Evolutionary conservation across 2,113 vertebrate species (phyloP).

Genomic region (Chitala chitala): DNA sequence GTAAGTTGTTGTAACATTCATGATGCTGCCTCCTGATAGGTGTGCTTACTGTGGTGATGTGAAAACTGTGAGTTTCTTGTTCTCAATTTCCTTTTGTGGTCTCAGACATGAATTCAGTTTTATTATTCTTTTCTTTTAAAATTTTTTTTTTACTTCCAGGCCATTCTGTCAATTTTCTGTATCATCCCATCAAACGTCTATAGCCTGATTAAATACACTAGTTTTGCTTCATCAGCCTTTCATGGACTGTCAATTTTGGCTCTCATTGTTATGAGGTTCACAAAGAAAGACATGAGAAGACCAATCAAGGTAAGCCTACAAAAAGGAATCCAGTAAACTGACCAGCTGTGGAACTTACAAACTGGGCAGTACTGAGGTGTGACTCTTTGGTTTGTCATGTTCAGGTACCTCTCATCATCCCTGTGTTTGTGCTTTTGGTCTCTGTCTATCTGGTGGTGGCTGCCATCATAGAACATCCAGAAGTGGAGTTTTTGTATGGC

Average conservation of each 20-base stretch:
- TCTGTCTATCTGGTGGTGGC: too few relatives aligned
- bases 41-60: background rate
- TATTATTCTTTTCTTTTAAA: too few relatives aligned
- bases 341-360: background rate
- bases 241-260: constrained; percentile 68
- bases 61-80: background rate
- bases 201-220: constrained; percentile 89
- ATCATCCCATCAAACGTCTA: constrained; percentile 82
- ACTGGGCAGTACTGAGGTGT: background rate
- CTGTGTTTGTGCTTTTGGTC: constrained; percentile 66
- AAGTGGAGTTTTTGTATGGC: too few relatives aligned
- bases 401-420: constrained; percentile 81
- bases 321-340: background rate
- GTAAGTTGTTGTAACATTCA: constrained; percentile 63
- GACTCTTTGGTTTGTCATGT: constrained; percentile 26
- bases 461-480: too few relatives aligned
- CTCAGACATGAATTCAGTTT: too few relatives aligned
- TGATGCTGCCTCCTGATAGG: background rate
- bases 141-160: constrained; percentile 53
- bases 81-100: too few relatives aligned
- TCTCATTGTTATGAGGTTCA: constrained; percentile 87
- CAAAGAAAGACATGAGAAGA: constrained; percentile 71
- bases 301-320: constrained; percentile 79
- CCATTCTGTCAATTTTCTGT: constrained; percentile 70
- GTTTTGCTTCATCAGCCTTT: constrained; percentile 86